Evolutionary conservation across 2,797 vertebrate genomes (phyloP).

Genomic region (Distichodus sexfasciatus): DNA sequence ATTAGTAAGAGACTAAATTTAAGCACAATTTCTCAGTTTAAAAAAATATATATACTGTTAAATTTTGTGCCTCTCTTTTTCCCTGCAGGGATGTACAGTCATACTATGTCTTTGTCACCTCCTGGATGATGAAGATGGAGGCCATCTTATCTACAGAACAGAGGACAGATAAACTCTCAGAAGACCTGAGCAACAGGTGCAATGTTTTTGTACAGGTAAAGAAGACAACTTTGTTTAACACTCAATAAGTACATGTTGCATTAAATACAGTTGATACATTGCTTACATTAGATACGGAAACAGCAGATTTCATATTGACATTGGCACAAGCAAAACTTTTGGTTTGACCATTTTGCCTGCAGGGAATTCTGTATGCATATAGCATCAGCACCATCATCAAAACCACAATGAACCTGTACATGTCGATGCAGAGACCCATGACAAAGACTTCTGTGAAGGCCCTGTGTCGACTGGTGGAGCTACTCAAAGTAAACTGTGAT

Average conservation of each 20-base stretch:
- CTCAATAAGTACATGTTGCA: too few species aligned
- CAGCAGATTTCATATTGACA: too few species aligned
- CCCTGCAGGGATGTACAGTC: slow-evolving; percentile 91
- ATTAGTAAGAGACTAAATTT: not conserved
- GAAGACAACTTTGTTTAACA: too few species aligned
- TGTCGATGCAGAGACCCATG: slow-evolving; percentile 98
- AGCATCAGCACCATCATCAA: slow-evolving; percentile 93
- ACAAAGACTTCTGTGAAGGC: slow-evolving; percentile 98
- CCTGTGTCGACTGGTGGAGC: slow-evolving; percentile 89
- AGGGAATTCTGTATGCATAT: slow-evolving; percentile 97
- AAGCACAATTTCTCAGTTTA: too few species aligned
- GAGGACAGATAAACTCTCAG: slow-evolving; percentile 82
- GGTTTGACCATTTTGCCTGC: slow-evolving; percentile 43
- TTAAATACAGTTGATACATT: too few species aligned
- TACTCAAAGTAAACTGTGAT: slow-evolving; percentile 83
- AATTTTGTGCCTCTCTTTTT: not conserved
- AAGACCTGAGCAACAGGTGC: slow-evolving; percentile 91
- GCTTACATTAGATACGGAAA: too few species aligned
- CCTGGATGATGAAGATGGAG: slow-evolving; percentile 99
- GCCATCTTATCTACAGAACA: slow-evolving; percentile 91
- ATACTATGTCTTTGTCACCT: slow-evolving; percentile 95
- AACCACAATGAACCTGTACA: slow-evolving; percentile 98
- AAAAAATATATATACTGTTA: not conserved
- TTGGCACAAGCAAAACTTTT: too few species aligned
- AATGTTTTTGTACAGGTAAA: slow-evolving; percentile 95